Percentiles rank a stretch among this genome's conserved stretches.
These are phyloP conservation scores for Cephus sareptanus DNA, from an alignment of 2,888 invertebrate species.

Conservation along the genomic window DNA sequence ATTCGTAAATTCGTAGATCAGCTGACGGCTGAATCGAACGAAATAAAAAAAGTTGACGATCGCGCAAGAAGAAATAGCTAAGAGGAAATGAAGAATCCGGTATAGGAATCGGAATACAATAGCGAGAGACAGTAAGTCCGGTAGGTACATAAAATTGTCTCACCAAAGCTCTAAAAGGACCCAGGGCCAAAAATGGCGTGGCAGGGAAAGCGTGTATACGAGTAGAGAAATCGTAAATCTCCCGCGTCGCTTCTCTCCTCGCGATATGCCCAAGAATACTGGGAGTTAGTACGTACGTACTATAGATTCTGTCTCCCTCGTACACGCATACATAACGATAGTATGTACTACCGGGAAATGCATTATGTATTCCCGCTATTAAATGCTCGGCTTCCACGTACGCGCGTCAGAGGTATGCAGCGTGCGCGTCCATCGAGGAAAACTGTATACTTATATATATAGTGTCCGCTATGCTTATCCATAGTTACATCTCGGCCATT, in stretches of 20 bases:
- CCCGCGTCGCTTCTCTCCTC: slow-evolving; percentile 11
- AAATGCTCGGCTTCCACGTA: slow-evolving; percentile 1
- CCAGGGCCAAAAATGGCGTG: slow-evolving; percentile 36
- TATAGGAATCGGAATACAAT: slow-evolving; percentile 41
- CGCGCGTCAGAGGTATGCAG: slow-evolving; percentile 7
- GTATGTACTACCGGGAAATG: slow-evolving; percentile 29
- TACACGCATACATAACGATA: slow-evolving; percentile 23
- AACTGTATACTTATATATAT: not conserved
- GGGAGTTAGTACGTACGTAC: not conserved
- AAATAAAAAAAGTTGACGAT: not conserved
- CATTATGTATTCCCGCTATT: slow-evolving; percentile 14
- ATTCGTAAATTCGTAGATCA: not conserved
- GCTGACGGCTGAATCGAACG: not conserved
- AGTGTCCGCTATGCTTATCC: not conserved
- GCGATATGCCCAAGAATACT: not conserved
- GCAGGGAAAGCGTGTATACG: slow-evolving; percentile 40
- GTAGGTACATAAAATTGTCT: not conserved
- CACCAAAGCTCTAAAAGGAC: slow-evolving; percentile 32
- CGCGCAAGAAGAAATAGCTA: not conserved
- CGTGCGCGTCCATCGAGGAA: not conserved
- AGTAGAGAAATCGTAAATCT: slow-evolving; percentile 51
- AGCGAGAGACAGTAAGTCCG: slow-evolving; percentile 18
- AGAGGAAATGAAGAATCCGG: not conserved
- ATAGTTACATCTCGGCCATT: not conserved
- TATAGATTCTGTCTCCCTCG: not conserved